Evolutionary conservation across 2,888 invertebrate genomes (phyloP), one percentile per base, ranked within the genome.

Genomic region (Pseudeuparius sepicola): DNA sequence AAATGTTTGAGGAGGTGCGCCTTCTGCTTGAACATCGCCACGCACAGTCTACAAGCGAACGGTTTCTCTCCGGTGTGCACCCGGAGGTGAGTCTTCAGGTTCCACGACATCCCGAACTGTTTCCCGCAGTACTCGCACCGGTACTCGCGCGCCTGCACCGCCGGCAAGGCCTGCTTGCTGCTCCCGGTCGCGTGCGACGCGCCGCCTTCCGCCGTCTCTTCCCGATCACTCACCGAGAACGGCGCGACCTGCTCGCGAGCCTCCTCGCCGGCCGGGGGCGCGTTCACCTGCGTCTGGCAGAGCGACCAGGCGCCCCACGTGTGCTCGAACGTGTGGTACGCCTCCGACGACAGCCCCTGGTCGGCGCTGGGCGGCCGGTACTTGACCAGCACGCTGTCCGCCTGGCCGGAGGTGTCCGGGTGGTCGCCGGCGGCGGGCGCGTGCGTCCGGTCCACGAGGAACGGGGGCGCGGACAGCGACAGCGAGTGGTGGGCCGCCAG

Each of bases 21-120:
- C 59, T 88, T 88, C 55, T 88, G 87, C 63, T 88, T 88, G 62
- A 88, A 88, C 87, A 87, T 88, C 36, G 87, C 87, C 39, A 87
- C 85, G 56, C 87, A 88, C 28, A 87, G 71, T 50, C 87, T 73
- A 68, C 87, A 88, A 47, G 87, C 87, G 56, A 88, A 88, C 1
- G 87, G 87, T 58, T 87, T 88, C 51, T 88, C 87, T 39, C 87
- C 87, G 1, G 87, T 88, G 55, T 87, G 87, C 13, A 88, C 87
- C 55, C 87, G 71, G 37, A 87, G 68, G 63, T 87, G 87, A 41
- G 87, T 88, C 61, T 88, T 88, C 54, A 88, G 70, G 68, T 88
- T 88, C 87, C 87, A 88, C 39, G 86, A 86, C 87, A 87, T 87
- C 40, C 87, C 87, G 53, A 88, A 88, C 61, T 87, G 87, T 63